Evolutionary conservation across 2,113 vertebrate genomes (phyloP), one percentile per base, ranked within the genome.

Genomic region (Oriolus oriolus): DNA sequence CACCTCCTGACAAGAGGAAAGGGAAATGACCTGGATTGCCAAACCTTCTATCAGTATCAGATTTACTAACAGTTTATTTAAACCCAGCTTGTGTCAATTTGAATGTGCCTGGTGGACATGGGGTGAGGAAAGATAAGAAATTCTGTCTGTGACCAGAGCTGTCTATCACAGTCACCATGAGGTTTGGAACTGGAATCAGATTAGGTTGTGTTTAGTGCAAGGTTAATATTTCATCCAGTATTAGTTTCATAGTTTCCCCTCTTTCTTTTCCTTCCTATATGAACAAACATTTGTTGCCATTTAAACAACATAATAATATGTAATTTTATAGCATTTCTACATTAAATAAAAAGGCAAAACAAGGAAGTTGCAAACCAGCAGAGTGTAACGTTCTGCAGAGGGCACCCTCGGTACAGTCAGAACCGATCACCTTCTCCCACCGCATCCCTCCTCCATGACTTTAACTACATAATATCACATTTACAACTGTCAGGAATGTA

Each of bases 351-450:
- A 6, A 56, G 20, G 6, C 3, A n/a, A 53, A 68, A n/a, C 10
- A 4, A 39, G 18, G 26, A 17, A 65, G 24, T 20, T 69, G 30
- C 47, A 49, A 47, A 39, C n/a, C 28, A n/a, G 4, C 60, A 70
- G 31, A 65, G 49, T 16, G 30, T 31, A 95, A 78, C n/a, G 1
- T 49, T 97, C 97, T 97, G 94, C 95, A 98, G 97, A 97, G 95
- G 97, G 97, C 97, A 97, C 93, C 95, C 96, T 97, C 74, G 63
- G 93, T 92, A 96, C 97, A 97, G 93, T 35, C 47, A 95, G 52
- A 74, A 30, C 57, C 9, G 3, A 81, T 45, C 70, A 81, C 70
- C 42, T 35, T 73, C 54, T 76, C 28, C 63, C 86, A 37, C 85
- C 21, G 44, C 35, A 22, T 41, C 50, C 60, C 70, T 84, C 69